These are phyloP conservation scores for Calliopsis andreniformis DNA, from an alignment of 1,140 invertebrate species.

Conservation along the genomic window DNA sequence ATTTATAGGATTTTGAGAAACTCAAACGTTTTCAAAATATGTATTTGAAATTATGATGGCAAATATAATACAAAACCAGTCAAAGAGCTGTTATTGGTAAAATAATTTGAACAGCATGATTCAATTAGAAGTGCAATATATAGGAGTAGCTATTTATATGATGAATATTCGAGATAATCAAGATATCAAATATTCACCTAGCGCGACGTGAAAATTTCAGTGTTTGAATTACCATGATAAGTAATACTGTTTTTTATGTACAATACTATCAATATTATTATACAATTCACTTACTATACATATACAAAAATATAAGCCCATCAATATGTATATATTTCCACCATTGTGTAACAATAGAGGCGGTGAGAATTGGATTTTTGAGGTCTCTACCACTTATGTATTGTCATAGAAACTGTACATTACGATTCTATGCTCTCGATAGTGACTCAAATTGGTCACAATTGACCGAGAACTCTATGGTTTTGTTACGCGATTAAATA, in stretches of 20 bases:
- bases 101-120: background rate
- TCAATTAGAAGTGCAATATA: background rate
- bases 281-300: constrained; percentile 40
- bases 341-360: background rate
- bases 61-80: background rate
- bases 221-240: constrained; percentile 8
- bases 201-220: background rate
- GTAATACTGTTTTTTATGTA: constrained; percentile 33
- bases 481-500: constrained; percentile 19
- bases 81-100: background rate
- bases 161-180: background rate
- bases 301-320: constrained; percentile 48
- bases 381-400: constrained; percentile 31
- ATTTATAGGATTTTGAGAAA: too few species aligned
- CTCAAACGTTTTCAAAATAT: background rate
- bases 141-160: background rate
- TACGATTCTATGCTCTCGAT: constrained; percentile 16
- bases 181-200: background rate
- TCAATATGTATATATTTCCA: constrained; percentile 27
- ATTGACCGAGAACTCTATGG: constrained; percentile 19
- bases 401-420: constrained; percentile 46
- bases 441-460: constrained; percentile 15
- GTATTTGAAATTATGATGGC: background rate
- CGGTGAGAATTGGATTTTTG: constrained; percentile 8
- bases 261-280: constrained; percentile 20